phyloP scores from a whole-genome alignment of 1,140 invertebrate genomes.

The Spodoptera frugiperda region DNA sequence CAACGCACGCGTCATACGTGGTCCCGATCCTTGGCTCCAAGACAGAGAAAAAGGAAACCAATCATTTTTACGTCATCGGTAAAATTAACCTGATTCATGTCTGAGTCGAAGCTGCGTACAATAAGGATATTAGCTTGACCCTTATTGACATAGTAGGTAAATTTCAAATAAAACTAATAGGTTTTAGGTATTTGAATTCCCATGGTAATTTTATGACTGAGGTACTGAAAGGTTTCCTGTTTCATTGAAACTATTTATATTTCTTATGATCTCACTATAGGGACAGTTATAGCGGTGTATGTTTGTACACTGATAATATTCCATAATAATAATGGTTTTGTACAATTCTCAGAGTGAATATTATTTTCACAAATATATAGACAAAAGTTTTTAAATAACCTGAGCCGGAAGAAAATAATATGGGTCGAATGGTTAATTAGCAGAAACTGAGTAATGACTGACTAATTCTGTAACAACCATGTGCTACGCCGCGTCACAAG shows the following conservation, averaged over 20 bases:
- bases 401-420: conserved; percentile 44
- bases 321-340: too few species aligned
- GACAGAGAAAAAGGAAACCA: conserved; percentile 65
- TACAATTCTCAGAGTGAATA: too few species aligned
- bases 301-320: too few species aligned
- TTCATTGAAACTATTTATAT: neutral
- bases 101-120: conserved; percentile 29
- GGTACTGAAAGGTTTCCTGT: conserved; percentile 1
- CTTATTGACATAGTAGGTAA: conserved; percentile 13
- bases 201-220: conserved; percentile 8
- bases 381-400: conserved; percentile 13
- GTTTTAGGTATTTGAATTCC: conserved; percentile 13
- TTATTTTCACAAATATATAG: neutral
- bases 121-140: conserved; percentile 15
- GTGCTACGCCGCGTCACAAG: conserved; percentile 30
- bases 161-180: neutral
- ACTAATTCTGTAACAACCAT: conserved; percentile 43
- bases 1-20: conserved; percentile 68
- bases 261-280: neutral
- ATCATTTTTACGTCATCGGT: conserved; percentile 72
- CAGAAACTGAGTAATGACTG: conserved; percentile 48
- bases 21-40: conserved; percentile 66
- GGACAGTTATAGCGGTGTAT: too few species aligned
- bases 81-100: conserved; percentile 73
- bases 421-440: conserved; percentile 48